Percentiles rank a stretch among this genome's conserved stretches.
phyloP scores from a whole-genome alignment of 1,140 invertebrate genomes.

The Nilaparvata lugens region DNA sequence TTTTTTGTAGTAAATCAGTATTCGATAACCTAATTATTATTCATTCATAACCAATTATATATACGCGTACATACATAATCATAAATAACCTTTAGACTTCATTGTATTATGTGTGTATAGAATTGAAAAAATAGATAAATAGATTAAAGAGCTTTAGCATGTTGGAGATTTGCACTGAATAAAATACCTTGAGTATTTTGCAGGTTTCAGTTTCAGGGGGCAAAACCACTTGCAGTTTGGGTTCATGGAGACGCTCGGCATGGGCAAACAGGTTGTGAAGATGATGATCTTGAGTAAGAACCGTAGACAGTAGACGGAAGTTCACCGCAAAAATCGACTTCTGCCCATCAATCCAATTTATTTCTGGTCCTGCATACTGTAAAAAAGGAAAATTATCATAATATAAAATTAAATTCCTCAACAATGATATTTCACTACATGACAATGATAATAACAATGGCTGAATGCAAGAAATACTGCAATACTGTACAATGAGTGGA shows the following conservation, averaged over 20 bases:
- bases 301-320: constrained; percentile 75
- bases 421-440: too few relatives aligned
- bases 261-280: constrained; percentile 76
- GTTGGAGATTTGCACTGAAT: constrained; percentile 28
- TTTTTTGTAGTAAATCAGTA: too few relatives aligned
- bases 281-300: constrained; percentile 75
- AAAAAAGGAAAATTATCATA: constrained; percentile 34
- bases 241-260: constrained; percentile 54
- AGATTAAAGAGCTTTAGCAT: not conserved
- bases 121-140: not conserved
- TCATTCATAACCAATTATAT: too few relatives aligned
- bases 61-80: too few relatives aligned
- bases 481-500: too few relatives aligned
- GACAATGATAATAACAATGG: too few relatives aligned
- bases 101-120: too few relatives aligned
- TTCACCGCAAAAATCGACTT: constrained; percentile 76
- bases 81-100: too few relatives aligned
- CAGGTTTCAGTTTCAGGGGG: constrained; percentile 69
- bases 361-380: constrained; percentile 80
- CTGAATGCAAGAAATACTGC: too few relatives aligned
- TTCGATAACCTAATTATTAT: too few relatives aligned
- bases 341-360: constrained; percentile 85
- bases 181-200: constrained; percentile 68
- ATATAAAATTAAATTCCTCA: too few relatives aligned
- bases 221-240: constrained; percentile 45